Evolutionary conservation across 2,888 invertebrate species (phyloP), one percentile per base, ranked within the genome.

Genomic region (Rapana venosa): DNA sequence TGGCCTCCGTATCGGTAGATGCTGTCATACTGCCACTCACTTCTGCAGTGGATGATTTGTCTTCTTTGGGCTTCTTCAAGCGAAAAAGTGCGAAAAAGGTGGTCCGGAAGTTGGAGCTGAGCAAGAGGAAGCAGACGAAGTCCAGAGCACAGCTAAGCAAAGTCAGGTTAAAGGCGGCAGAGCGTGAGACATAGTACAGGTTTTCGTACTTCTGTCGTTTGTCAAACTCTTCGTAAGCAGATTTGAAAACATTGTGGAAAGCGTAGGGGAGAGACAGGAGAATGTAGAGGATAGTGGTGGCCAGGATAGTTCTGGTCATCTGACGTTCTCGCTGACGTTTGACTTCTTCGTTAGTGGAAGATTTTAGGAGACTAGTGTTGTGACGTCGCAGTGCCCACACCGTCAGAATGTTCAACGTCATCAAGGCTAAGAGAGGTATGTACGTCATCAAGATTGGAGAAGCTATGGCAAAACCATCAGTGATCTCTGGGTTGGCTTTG

Each of bases 221-320:
- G 47, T 88, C 58, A 35, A 77, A 88, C 58, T 30, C 56, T 0
- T 22, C 13, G 22, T 22, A 74, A n/a, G 47, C 77, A 2, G 36
- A 32, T n/a, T 79, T 88, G 58, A 77, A 58, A 4, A 88, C 17
- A 32, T 81, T 88, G 81, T 88, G 88, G 35, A 79, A 79, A 15
- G 88, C 88, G 88, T 88, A 88, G 26, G 88, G 88, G 77, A 88
- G 88, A 4, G 88, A 88, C 17, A 88, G 79, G 61, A 88, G 22
- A 13, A 88, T 79, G 81, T 81, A 88, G 58, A 30, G 5, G 32
- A 79, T 81, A 17, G 88, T 88, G 32, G 58, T 58, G 20, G 35
- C 81, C n/a, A 88, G 88, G 22, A 88, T 81, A 58, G 88, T 88
- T n/a, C n/a, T 15, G 30, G 88, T 88, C 81, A 88, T 81, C 79